Percentiles rank a stretch among this genome's conserved stretches.
Evolutionary conservation across 2,888 invertebrate genomes (phyloP).

Genomic region (Netelia inedita): DNA sequence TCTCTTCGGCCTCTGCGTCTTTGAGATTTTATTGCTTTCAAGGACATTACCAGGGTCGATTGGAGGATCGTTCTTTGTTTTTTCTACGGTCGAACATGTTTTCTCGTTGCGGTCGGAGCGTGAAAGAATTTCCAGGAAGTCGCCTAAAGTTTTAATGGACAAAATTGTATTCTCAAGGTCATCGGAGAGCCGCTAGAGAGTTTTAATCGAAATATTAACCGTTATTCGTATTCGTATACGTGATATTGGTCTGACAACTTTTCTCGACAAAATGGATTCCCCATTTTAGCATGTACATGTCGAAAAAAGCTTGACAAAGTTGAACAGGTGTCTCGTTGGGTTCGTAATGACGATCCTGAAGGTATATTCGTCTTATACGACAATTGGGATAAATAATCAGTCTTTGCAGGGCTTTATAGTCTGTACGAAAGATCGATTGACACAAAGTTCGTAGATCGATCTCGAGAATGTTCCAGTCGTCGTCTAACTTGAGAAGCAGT

Average conservation of each 20-base stretch:
- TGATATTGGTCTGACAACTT: conserved; percentile 76
- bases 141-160: background rate
- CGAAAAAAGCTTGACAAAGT: conserved; percentile 78
- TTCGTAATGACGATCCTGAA: conserved; percentile 88
- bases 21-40: conserved; percentile 17
- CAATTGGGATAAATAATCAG: conserved; percentile 98
- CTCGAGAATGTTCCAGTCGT: conserved; percentile 98
- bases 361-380: conserved; percentile 94
- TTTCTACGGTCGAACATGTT: too few species aligned
- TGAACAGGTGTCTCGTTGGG: conserved; percentile 75
- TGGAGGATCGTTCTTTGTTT: conserved; percentile 1
- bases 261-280: conserved; percentile 76
- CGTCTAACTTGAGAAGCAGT: conserved; percentile 91
- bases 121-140: too few species aligned
- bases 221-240: conserved; percentile 2
- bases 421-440: conserved; percentile 87
- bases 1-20: conserved; percentile 21
- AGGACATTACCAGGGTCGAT: conserved; percentile 16
- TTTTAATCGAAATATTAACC: conserved; percentile 36
- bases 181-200: background rate
- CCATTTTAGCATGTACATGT: conserved; percentile 81
- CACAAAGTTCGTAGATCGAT: conserved; percentile 97
- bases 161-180: background rate
- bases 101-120: too few species aligned
- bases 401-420: conserved; percentile 94